Base-by-base conservation (phyloP, 2,113 vertebrate species). In the Hippopotamus amphibius region DNA sequence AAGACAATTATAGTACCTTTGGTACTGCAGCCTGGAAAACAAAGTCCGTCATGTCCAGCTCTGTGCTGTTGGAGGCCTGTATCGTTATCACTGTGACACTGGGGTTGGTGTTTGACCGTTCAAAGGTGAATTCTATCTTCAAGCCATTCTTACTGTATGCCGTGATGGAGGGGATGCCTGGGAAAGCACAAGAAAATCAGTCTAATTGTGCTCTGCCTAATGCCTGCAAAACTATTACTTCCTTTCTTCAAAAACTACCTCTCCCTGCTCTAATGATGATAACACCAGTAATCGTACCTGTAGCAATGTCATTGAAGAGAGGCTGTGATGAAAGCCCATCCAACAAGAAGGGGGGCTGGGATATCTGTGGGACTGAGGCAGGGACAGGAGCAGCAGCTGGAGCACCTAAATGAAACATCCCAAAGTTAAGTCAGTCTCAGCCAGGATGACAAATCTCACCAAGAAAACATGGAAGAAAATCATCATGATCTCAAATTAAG, bases 11-110 rank as follows among this genome's bases (percentile, higher is more conserved):
- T 50, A 95, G 97, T 99, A 99, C 99, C 99, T 99, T 99, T 99
- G 99, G 99, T 99, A 99, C 99, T 98, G 99, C 99, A 99, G 99
- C 99, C 99, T 99, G 99, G 98, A 99, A 99, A 99, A 99, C 99
- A 98, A 99, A 99, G 84, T 99, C 99, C 46, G 99, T 99, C 99
- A 99, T 99, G 69, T 99, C 99, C 97, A 99, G 98, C 86, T 99
- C 99, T 81, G 99, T 99, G 95, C 99, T 99, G 98, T 99, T 99
- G 96, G 99, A 99, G 98, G 99, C 99, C 94, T 99, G 99, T 98
- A 99, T 99, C 82, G 99, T 99, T 97, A 99, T 99, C 98, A 99
- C 99, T 24, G 99, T 99, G 97, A 99, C 98, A 79, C 99, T 99
- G 81, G 99, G 99, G 96, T 99, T 99, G 88, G 99, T 99, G 97